Evolutionary conservation across 23 tunicate genomes (phyloP).

Genomic region (Phallusia fumigata): DNA sequence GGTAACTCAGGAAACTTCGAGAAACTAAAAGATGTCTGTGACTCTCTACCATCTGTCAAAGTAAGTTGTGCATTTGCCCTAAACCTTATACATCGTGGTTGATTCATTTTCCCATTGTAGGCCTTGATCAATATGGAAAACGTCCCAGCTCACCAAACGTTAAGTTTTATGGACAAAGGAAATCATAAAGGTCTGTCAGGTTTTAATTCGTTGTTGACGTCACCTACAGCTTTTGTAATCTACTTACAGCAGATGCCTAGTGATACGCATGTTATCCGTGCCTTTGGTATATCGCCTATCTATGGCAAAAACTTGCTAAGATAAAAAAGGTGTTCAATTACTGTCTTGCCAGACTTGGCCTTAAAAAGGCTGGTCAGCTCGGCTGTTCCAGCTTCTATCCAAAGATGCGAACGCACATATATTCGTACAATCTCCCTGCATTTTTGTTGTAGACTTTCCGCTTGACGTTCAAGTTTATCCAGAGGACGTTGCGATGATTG

Average conservation of each 20-base stretch:
- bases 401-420: too few relatives aligned
- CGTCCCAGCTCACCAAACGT: neutral
- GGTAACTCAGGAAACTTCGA: neutral
- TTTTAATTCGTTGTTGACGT: too few relatives aligned
- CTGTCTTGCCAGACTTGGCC: too few relatives aligned
- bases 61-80: neutral
- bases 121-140: neutral
- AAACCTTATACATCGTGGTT: neutral
- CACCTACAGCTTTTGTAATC: too few relatives aligned
- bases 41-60: neutral
- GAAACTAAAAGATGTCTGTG: neutral
- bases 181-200: neutral
- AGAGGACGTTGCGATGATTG: slow-evolving; percentile 69
- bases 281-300: too few relatives aligned
- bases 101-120: neutral
- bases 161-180: neutral
- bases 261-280: too few relatives aligned
- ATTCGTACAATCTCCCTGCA: too few relatives aligned
- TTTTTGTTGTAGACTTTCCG: neutral
- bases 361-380: too few relatives aligned
- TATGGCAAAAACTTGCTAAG: too few relatives aligned
- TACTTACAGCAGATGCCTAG: too few relatives aligned
- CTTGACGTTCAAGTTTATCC: neutral
- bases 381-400: too few relatives aligned
- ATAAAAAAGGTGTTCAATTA: too few relatives aligned